phyloP scores from a whole-genome alignment of 2,113 vertebrate species.

The Tor tambroides region DNA sequence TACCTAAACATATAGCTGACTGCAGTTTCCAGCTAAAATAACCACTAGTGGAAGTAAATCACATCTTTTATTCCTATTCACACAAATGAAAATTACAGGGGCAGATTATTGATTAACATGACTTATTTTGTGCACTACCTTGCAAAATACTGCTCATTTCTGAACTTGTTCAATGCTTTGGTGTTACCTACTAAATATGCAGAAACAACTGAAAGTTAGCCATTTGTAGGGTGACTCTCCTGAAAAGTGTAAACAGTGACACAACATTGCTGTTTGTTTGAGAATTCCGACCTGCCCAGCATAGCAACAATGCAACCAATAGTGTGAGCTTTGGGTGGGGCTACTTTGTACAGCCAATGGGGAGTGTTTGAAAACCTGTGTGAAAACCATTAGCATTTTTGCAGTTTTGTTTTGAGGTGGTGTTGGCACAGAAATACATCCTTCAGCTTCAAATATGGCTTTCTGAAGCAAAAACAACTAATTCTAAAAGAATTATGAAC shows the following conservation, averaged over 20 bases:
- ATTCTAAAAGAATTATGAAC: not conserved
- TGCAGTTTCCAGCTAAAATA: no score
- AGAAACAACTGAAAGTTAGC: not conserved
- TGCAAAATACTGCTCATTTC: not conserved
- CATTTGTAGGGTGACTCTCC: not conserved
- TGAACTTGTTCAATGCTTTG: not conserved
- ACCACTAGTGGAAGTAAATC: not conserved
- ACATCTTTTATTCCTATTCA: not conserved
- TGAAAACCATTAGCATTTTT: not conserved
- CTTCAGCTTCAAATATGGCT: not conserved
- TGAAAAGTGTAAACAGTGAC: not conserved
- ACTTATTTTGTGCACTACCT: not conserved
- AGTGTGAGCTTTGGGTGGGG: not conserved
- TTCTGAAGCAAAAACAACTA: not conserved
- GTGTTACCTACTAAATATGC: not conserved
- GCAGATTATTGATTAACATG: not conserved
- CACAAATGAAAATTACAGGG: not conserved
- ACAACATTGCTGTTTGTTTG: not conserved
- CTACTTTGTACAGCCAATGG: not conserved
- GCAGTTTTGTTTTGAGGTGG: not conserved
- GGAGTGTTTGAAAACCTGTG: not conserved
- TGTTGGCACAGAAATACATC: not conserved
- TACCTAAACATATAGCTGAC: no score
- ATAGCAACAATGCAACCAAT: not conserved
- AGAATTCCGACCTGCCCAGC: not conserved